Percentiles rank a stretch among this genome's conserved stretches.
phyloP scores from a whole-genome alignment of 2,797 vertebrate genomes.

The Eulemur rubriventer region DNA sequence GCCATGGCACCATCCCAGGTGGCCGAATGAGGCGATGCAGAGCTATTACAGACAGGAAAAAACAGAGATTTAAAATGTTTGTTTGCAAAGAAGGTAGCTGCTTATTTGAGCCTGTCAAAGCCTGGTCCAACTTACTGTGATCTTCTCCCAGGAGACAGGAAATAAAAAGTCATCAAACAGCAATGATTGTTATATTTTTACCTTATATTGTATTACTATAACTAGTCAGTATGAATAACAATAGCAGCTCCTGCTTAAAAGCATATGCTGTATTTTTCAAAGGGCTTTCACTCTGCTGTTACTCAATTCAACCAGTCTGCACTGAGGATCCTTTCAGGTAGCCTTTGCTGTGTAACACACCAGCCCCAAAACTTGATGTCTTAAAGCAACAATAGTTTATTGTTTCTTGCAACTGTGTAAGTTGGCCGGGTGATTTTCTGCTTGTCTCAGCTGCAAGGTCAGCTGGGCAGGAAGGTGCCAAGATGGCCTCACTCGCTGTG shows the following conservation, averaged over 20 bases:
- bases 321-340: accelerated
- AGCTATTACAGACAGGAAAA: constrained; percentile 70
- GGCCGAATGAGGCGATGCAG: constrained; percentile 71
- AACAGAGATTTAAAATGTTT: constrained; percentile 65
- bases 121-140: neutral
- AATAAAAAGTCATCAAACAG: neutral
- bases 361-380: neutral
- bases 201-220: neutral
- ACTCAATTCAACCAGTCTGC: neutral
- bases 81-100: constrained; percentile 59
- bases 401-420: neutral
- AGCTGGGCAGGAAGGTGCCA: no score
- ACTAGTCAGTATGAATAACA: neutral
- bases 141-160: neutral
- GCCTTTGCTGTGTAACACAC: neutral
- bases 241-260: neutral
- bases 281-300: neutral
- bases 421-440: neutral
- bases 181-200: neutral
- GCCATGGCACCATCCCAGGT: constrained; percentile 75
- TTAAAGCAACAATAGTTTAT: neutral
- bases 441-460: neutral
- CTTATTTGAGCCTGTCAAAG: neutral
- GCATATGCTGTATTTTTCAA: neutral
- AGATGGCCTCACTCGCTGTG: neutral